Base-by-base conservation (phyloP, 2,888 invertebrate genomes). In the Zele albiditarsus region DNA sequence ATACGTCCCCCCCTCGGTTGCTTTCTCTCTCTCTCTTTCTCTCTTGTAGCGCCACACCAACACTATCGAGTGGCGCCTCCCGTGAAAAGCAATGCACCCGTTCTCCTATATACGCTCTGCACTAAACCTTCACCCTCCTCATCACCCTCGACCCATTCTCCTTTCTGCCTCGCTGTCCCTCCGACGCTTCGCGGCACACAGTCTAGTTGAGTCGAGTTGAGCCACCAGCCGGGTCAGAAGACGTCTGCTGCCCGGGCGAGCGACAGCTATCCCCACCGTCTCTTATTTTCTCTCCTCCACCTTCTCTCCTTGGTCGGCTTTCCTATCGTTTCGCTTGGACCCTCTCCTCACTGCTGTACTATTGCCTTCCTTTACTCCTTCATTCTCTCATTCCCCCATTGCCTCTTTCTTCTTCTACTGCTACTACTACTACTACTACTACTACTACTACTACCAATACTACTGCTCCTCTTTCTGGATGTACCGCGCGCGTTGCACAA, bases 221-320 rank as follows among this genome's bases (percentile, higher is more conserved):
- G 80, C 78, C 78, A 78, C 78, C 74, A 86, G 88, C 89, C 88
- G 89, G 89, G 89, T 89, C 88, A 89, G 87, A 88, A 89, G 89
- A 89, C 89, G 88, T 88, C 88, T 89, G 89, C 89, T 89, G 88
- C 88, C 87, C 88, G 88, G 89, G 89, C 88, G 86, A 89, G 88
- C 88, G 87, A 89, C 88, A 88, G 88, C 89, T 86, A 84, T 84
- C 85, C 86, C 86, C 85, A 85, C 82, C 81, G 79, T 80, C 77
- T 80, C 81, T 78, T 77, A 78, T 79, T 78, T 46, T 80, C 78
- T 74, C 83, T 83, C 81, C 82, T 81, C 79, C 80, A 74, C 78
- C 63, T 76, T 77, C 76, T 66, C 78, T 80, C 79, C 80, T 80
- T 78, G 77, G 79, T 79, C 78, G 74, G 74, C 73, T 77, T 77